Conservation (phyloP, 2,888 invertebrate species). For the Cephonodes hylas region DNA sequence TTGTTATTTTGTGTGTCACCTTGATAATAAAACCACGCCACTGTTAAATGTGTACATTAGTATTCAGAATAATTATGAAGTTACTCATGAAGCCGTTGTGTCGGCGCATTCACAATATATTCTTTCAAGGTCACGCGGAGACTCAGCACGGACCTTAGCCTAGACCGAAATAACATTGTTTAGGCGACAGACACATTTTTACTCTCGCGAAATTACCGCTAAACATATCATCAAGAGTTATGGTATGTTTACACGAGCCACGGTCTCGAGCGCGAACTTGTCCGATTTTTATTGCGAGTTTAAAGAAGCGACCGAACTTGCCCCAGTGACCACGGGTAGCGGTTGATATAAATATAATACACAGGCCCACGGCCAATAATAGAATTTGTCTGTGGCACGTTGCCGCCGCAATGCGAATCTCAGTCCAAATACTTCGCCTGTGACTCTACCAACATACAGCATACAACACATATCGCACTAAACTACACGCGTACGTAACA, state of each 20-base stretch:
- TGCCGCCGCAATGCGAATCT: constrained; percentile 38
- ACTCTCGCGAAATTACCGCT: neutral
- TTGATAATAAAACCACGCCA: constrained; percentile 48
- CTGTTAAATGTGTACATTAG: constrained; percentile 24
- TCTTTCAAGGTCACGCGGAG: constrained; percentile 14
- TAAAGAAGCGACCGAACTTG: constrained; percentile 75
- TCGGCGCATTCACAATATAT: constrained; percentile 14
- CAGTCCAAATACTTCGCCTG: constrained; percentile 37
- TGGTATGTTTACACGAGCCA: constrained; percentile 37
- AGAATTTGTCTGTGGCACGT: constrained; percentile 49
- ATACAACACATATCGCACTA: neutral
- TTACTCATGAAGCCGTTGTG: constrained; percentile 13
- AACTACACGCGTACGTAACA: neutral
- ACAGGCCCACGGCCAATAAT: constrained; percentile 57
- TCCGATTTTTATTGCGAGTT: constrained; percentile 72
- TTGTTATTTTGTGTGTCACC: constrained; percentile 49
- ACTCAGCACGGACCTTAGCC: constrained; percentile 15
- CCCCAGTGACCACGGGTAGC: constrained; percentile 69
- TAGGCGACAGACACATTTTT: constrained; percentile 1
- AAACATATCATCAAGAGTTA: constrained; percentile 16
- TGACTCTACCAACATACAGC: constrained; percentile 16
- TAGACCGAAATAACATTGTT: constrained; percentile 15
- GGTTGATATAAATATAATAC: constrained; percentile 70
- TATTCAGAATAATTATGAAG: constrained; percentile 10
- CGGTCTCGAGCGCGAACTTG: constrained; percentile 72